Evolutionary conservation across 2,888 invertebrate genomes (phyloP).

Genomic region (Erpobdella octoculata): DNA sequence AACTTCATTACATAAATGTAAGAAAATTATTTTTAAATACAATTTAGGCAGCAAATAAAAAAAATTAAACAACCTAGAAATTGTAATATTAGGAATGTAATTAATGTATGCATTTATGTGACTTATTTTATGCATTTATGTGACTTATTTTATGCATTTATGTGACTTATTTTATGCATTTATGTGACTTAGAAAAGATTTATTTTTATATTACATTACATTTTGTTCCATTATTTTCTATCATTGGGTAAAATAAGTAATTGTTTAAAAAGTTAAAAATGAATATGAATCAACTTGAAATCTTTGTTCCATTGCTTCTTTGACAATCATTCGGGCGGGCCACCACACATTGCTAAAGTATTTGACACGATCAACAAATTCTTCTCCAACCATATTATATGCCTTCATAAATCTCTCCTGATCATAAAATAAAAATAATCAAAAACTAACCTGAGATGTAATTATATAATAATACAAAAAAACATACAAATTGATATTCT

Average conservation of each 20-base stretch:
- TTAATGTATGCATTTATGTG: too few relatives aligned
- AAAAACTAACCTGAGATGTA: background rate
- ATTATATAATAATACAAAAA: background rate
- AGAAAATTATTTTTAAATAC: too few relatives aligned
- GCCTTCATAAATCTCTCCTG: slow-evolving; percentile 66
- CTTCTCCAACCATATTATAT: slow-evolving; percentile 67
- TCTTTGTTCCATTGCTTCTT: slow-evolving; percentile 60
- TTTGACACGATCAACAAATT: slow-evolving; percentile 66
- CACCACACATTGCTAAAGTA: slow-evolving; percentile 68
- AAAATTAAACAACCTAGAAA: too few relatives aligned
- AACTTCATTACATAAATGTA: too few relatives aligned
- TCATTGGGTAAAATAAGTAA: background rate
- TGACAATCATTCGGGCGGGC: slow-evolving; percentile 73
- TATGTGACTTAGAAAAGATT: too few relatives aligned
- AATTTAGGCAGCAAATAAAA: too few relatives aligned
- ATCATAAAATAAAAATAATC: slow-evolving; percentile 13
- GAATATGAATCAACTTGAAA: slow-evolving; percentile 27
- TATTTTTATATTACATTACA: background rate
- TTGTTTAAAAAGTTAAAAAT: background rate
- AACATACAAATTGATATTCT: slow-evolving; percentile 38
- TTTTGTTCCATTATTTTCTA: background rate
- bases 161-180: too few relatives aligned
- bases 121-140: too few relatives aligned
- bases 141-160: too few relatives aligned
- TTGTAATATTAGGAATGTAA: too few relatives aligned